Base-by-base conservation (phyloP, 1,140 invertebrate genomes). In the Trissolcus basalis region DNA sequence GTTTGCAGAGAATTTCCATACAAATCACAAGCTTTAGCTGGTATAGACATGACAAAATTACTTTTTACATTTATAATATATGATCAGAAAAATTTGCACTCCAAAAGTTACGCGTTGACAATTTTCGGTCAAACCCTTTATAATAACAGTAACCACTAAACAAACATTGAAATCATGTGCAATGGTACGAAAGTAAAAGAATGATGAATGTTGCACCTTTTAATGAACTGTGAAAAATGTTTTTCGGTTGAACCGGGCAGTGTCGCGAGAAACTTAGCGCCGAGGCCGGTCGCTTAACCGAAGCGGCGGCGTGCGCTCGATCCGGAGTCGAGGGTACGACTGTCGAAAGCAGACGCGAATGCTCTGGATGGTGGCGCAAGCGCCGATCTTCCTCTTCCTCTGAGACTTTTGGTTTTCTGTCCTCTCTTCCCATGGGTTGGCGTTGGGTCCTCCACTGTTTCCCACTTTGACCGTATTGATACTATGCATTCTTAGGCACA, bases 261-360 rank as follows among this genome's bases (percentile, higher is more conserved):
- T 45, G 41, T 39, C 12, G 12, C 7, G 15, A 10, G 5, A 16
- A 72, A 76, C 65, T 59, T 49, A 35, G 45, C 43, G 43, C 48
- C 36, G 39, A 16, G 27, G 48, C 63, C 69, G 72, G 58, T 65
- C 54, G 70, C 70, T 1, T 45, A 39, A 33, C 19, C 12, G 55
- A 36, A 68, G 33, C 4, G 44, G 8, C 36, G 41, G 59, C 80
- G 81, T 83, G 81, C 78, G 79, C 82, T 79, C 86, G 83, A 81
- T 82, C 79, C 85, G 82, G 83, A 82, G 85, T 84, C 86, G 81
- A 83, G 84, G 79, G 81, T 80, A 82, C 86, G 84, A 86, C 86
- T 86, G 82, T 67, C 78, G 80, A 77, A 85, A 83, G 81, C 82
- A 79, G 73, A 78, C 80, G 79, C 80, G 77, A 81, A 83, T 81